These are phyloP conservation scores for Melanotaenia maccullochi DNA, from an alignment of 2,797 vertebrate species.

Conservation along the genomic window DNA sequence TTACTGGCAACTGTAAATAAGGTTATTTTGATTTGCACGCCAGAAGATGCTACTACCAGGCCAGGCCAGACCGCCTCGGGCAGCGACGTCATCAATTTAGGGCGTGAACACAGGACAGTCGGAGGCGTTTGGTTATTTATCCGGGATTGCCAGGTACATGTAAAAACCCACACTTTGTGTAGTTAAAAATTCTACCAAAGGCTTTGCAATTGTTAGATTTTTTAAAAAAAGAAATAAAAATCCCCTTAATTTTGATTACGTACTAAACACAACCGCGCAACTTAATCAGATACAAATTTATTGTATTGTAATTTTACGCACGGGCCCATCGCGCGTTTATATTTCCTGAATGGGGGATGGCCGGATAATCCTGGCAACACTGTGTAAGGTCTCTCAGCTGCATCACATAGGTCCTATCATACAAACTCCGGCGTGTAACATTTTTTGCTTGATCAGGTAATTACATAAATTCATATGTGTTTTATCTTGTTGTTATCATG, in stretches of 20 bases:
- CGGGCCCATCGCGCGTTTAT: background rate
- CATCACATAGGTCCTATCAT: constrained; percentile 58
- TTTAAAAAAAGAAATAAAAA: background rate
- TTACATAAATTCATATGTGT: fast-evolving
- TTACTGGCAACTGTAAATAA: constrained; percentile 8
- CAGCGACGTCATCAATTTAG: constrained; percentile 64
- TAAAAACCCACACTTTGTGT: constrained; percentile 24
- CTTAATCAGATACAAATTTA: background rate
- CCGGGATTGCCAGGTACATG: constrained; percentile 62
- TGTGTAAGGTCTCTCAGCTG: constrained; percentile 50
- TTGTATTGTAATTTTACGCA: background rate
- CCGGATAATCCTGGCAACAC: constrained; percentile 61
- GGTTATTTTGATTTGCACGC: constrained; percentile 34
- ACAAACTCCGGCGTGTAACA: constrained; percentile 60
- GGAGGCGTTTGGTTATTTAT: constrained; percentile 28
- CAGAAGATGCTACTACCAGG: constrained; percentile 38
- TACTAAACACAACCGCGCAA: background rate
- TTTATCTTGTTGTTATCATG: background rate
- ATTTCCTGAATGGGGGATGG: constrained; percentile 38
- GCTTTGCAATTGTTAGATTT: background rate
- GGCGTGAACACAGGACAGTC: constrained; percentile 58
- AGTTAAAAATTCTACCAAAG: background rate
- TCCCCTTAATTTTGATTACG: background rate
- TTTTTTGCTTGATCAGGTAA: constrained; percentile 64
- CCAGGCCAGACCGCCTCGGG: constrained; percentile 30